phyloP scores from a whole-genome alignment of 2,888 invertebrate species.

The Tipula helvola region DNA sequence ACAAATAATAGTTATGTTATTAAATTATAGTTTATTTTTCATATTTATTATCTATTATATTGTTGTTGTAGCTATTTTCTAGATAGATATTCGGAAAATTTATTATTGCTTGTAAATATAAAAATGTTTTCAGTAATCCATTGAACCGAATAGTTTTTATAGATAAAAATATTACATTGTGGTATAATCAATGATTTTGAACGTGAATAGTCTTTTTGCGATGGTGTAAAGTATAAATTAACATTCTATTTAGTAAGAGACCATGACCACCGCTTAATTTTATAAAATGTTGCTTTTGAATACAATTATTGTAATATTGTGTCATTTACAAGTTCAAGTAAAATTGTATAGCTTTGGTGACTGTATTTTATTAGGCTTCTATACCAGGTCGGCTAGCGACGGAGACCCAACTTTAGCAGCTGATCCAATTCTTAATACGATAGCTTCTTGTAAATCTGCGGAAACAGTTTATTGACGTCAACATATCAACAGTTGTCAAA shows the following conservation, averaged over 20 bases:
- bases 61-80: not conserved
- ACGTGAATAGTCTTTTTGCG: not conserved
- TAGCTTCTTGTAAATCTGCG: too few species aligned
- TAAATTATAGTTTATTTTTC: not conserved
- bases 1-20: not conserved
- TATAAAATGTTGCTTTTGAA: not conserved
- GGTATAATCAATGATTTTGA: not conserved
- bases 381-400: too few species aligned
- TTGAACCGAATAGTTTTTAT: not conserved
- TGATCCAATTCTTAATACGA: too few species aligned
- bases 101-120: not conserved
- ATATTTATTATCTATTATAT: not conserved
- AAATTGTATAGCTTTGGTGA: too few species aligned
- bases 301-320: not conserved
- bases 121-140: not conserved
- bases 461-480: too few species aligned
- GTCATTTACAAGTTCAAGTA: not conserved
- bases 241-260: not conserved
- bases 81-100: not conserved
- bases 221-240: not conserved
- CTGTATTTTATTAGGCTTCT: too few species aligned
- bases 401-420: too few species aligned
- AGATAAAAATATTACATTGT: not conserved
- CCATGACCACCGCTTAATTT: not conserved
- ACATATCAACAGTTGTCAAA: too few species aligned